These are phyloP conservation scores for Scopus umbretta DNA, from an alignment of 2,113 vertebrate species.

Conservation along the genomic window DNA sequence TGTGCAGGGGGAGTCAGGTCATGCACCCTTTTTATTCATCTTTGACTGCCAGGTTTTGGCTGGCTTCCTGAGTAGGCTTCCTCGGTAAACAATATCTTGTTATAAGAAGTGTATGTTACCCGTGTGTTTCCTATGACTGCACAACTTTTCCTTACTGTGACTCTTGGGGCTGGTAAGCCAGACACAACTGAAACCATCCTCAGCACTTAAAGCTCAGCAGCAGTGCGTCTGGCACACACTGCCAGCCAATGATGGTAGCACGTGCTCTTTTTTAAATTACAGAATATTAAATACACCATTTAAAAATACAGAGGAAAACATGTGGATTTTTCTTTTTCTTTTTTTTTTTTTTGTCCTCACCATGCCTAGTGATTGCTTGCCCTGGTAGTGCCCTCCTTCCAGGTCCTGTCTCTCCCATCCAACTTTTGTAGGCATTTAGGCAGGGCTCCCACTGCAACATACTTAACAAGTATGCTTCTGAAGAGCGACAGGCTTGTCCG, in stretches of 20 bases:
- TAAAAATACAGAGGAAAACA: neutral
- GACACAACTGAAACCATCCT: neutral
- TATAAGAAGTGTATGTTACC: neutral
- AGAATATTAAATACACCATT: neutral
- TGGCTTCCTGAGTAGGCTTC: neutral
- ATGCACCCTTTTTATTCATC: neutral
- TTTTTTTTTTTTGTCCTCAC: neutral
- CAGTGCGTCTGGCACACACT: neutral
- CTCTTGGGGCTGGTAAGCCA: neutral
- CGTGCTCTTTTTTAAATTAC: neutral
- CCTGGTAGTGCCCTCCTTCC: neutral
- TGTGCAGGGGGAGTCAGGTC: rapidly evolving
- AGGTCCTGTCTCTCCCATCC: neutral
- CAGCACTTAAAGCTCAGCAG: rapidly evolving
- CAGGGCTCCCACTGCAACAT: rapidly evolving
- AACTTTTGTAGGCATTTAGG: neutral
- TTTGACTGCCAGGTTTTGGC: neutral
- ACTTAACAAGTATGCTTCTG: rapidly evolving
- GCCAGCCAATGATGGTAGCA: neutral
- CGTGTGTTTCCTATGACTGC: rapidly evolving
- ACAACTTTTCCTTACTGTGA: neutral
- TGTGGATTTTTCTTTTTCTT: rapidly evolving
- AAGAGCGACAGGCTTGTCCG: neutral
- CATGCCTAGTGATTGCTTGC: neutral
- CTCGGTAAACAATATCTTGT: rapidly evolving